Percentiles rank a stretch among this genome's conserved stretches.
phyloP scores from a whole-genome alignment of 2,113 vertebrate species.

The human region DNA sequence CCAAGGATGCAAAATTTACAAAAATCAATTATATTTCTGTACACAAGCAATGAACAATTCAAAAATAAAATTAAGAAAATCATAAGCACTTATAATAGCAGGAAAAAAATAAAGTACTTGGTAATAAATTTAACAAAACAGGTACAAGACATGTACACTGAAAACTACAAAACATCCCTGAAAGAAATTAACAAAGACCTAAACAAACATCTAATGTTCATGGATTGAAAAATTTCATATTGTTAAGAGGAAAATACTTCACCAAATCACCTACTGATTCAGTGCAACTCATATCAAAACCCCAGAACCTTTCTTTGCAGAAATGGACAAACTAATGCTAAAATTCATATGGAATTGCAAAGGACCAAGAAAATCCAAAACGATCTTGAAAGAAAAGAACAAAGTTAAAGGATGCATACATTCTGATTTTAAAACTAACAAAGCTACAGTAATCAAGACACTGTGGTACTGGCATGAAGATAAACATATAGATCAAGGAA shows the following conservation, averaged over 20 bases:
- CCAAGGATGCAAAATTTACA: not conserved
- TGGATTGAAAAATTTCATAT: not conserved
- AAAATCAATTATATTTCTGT: not conserved
- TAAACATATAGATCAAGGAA: not conserved
- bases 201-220: not conserved
- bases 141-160: not conserved
- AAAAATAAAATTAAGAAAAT: not conserved
- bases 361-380: not conserved
- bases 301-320: not conserved
- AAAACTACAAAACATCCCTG: not conserved
- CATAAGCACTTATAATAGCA: not conserved
- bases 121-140: conserved; percentile 15
- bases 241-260: not conserved
- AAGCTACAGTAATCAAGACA: not conserved
- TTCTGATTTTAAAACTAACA: not conserved
- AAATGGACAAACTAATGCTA: not conserved
- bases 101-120: not conserved
- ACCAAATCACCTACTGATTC: not conserved
- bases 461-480: not conserved
- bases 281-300: not conserved
- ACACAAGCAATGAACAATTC: not conserved
- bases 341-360: not conserved
- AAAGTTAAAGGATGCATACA: not conserved
- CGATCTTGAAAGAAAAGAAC: not conserved
- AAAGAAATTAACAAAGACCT: conserved; percentile 15